phyloP scores from a whole-genome alignment of 2,113 vertebrate genomes.

The Phaetusa simplex region DNA sequence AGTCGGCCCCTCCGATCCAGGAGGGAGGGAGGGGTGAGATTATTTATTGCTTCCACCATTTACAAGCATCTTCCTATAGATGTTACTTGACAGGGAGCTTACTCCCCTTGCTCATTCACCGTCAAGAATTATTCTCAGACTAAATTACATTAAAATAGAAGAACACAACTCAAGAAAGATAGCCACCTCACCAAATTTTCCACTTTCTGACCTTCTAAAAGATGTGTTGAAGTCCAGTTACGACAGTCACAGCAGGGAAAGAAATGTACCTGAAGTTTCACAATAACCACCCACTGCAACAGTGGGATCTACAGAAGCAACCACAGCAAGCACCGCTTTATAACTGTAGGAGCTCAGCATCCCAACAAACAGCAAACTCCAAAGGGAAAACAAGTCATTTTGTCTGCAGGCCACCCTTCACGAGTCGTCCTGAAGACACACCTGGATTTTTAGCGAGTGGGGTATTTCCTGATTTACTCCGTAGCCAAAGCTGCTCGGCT shows the following conservation, averaged over 20 bases:
- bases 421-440: neutral
- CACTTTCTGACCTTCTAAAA: neutral
- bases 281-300: neutral
- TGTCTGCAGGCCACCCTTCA: neutral
- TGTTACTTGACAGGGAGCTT: neutral
- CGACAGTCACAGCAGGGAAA: neutral
- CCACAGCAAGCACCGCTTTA: neutral
- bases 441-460: neutral
- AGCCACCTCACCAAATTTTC: neutral
- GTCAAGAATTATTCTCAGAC: neutral
- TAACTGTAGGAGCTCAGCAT: neutral
- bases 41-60: neutral
- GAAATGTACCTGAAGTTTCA: neutral
- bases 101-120: neutral
- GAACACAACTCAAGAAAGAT: neutral
- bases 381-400: neutral
- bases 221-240: neutral
- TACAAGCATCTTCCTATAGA: neutral
- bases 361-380: neutral
- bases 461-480: constrained; percentile 39
- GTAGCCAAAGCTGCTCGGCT: constrained; percentile 36
- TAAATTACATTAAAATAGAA: neutral
- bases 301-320: neutral
- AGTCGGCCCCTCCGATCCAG: accelerated
- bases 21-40: neutral